Evolutionary conservation across 2,888 invertebrate genomes (phyloP).

Genomic region (Eugnorisma glareosa): DNA sequence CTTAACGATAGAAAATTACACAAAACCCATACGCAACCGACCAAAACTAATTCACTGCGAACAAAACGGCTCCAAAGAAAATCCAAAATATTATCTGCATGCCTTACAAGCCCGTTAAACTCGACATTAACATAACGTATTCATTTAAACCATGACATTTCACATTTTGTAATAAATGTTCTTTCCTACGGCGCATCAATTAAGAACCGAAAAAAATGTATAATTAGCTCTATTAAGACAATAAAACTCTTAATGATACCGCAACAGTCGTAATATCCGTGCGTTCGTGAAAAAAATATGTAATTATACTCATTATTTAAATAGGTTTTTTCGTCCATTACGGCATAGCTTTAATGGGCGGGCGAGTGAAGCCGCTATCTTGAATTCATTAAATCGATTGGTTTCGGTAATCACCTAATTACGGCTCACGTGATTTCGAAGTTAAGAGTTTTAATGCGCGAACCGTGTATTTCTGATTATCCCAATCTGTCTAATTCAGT

Average conservation of each 20-base stretch:
- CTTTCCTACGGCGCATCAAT: constrained; percentile 89
- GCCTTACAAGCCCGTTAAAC: constrained; percentile 86
- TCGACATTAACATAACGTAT: constrained; percentile 89
- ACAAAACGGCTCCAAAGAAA: constrained; percentile 85
- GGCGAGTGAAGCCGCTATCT: constrained; percentile 87
- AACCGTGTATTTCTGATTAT: constrained; percentile 89
- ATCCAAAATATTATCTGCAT: constrained; percentile 84
- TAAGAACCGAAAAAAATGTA: constrained; percentile 90
- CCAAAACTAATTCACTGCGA: constrained; percentile 87
- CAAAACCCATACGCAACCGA: constrained; percentile 84
- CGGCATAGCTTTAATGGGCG: constrained; percentile 87
- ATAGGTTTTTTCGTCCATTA: constrained; percentile 89
- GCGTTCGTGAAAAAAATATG: constrained; percentile 89
- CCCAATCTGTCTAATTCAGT: constrained; percentile 84
- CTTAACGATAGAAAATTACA: constrained; percentile 81
- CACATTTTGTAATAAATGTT: constrained; percentile 90
- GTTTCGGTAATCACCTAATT: constrained; percentile 91
- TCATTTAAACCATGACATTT: constrained; percentile 90
- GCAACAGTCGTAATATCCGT: constrained; percentile 89
- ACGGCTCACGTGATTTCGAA: constrained; percentile 86
- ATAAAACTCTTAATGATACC: constrained; percentile 91
- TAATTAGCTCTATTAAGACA: constrained; percentile 91
- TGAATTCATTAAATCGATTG: constrained; percentile 90
- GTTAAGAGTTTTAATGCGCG: constrained; percentile 89
- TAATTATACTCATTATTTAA: constrained; percentile 91